Evolutionary conservation across 2,888 invertebrate genomes (phyloP), one percentile per base, ranked within the genome.

Genomic region (Apeira syringaria): DNA sequence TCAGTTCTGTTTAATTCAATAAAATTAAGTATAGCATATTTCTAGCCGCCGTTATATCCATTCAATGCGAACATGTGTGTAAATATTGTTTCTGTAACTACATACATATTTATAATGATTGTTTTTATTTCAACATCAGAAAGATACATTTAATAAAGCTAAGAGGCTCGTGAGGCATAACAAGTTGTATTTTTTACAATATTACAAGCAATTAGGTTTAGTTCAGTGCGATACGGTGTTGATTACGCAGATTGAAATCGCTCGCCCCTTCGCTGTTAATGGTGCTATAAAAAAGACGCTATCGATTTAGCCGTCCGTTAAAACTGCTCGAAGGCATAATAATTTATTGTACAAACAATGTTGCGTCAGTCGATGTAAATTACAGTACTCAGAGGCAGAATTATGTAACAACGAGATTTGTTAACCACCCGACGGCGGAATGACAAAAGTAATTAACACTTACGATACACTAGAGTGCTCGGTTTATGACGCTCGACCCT

Each of bases 391-490:
- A 71, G 70, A 68, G 64, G 68, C 64, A 60, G 66, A 70, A 76
- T 80, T 79, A 82, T 71, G 75, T 79, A 81, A 79, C 67, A 69
- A 67, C 59, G 69, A 80, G 80, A 86, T 84, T 84, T 84, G 83
- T 82, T 80, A 80, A 80, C 76, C 73, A 61, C 77, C 68, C 69
- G 75, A 71, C 74, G 73, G 78, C 61, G 69, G 70, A 83, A 78
- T 84, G 86, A 83, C 86, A 81, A 80, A 83, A 84, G 82, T 84
- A 85, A 86, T 88, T 86, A 87, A 83, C 85, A 86, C 81, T 84
- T 80, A 79, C 80, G 78, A 83, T 83, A 81, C 74, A 80, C 78
- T 75, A 68, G 73, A 80, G 80, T 68, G 68, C 66, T 64, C 69
- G 74, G 77, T 77, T 83, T 82, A 81, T 75, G 79, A 68, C 61